Conservation (phyloP, 2,888 invertebrate genomes). For the Oscheius onirici region DNA sequence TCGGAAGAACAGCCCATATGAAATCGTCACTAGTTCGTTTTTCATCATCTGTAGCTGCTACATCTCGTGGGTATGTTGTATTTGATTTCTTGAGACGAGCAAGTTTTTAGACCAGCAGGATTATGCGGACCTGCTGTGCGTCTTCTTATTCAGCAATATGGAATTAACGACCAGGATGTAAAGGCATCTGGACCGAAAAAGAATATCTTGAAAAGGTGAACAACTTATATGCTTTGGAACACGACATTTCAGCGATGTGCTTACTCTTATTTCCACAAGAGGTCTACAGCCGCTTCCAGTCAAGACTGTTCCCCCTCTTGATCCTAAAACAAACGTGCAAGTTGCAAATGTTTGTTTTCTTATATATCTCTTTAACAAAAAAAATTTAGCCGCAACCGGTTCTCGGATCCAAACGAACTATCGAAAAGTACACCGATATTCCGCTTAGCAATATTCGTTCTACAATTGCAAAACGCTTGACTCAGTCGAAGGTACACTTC, state of each 20-base stretch:
- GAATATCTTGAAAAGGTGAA: slow-evolving; percentile 78
- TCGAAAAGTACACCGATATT: slow-evolving; percentile 74
- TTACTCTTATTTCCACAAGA: slow-evolving; percentile 50
- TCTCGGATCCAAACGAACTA: slow-evolving; percentile 20
- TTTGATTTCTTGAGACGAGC: not conserved
- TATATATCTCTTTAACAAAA: not conserved
- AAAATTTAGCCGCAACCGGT: slow-evolving; percentile 12
- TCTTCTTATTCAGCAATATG: slow-evolving; percentile 77
- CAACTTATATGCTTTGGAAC: not conserved
- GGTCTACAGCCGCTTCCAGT: slow-evolving; percentile 52
- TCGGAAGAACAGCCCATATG: not conserved
- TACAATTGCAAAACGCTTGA: slow-evolving; percentile 79
- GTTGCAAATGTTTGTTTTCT: not conserved
- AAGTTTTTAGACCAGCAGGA: slow-evolving; percentile 77
- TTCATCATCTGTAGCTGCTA: slow-evolving; percentile 4
- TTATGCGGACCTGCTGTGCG: slow-evolving; percentile 80
- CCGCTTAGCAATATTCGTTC: slow-evolving; percentile 77
- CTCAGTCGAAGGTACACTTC: slow-evolving; percentile 76
- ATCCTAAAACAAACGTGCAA: slow-evolving; percentile 1
- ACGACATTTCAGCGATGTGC: slow-evolving; percentile 54
- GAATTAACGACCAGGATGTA: slow-evolving; percentile 73
- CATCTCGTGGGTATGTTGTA: slow-evolving; percentile 16
- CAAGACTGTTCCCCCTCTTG: slow-evolving; percentile 30
- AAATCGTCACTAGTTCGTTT: not conserved
- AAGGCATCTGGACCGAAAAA: slow-evolving; percentile 78